Evolutionary conservation across 92 coral and sea anemone genomes (phyloP), one percentile per base, ranked within the genome.

Genomic region (Epizoanthus fatuus): DNA sequence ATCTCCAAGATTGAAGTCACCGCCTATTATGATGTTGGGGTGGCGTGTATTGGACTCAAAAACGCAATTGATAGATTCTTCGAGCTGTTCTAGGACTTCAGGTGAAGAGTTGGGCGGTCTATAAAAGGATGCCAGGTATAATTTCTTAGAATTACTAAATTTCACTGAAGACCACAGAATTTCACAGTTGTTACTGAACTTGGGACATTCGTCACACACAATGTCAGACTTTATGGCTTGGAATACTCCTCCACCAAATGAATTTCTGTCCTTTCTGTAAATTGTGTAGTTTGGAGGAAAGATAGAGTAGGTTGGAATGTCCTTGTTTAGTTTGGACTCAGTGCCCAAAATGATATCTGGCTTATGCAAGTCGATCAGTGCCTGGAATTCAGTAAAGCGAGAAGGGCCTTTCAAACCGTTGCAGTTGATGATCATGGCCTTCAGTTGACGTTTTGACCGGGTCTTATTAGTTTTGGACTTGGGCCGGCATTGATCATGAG

Each of bases 1-100:
- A 74, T 90, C 93, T 1, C 90, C 83, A 56, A 90, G 83, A 63
- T 90, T 86, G 35, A 86, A 90, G 57, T 90, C 90, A 12, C 88
- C 88, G 16, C 59, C 85, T 51, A 64, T 49, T 35, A 86, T 83
- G 70, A 86, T 86, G 42, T 77, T 80, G 3, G 86, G 91, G 82
- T 81, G 91, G 58, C 75, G 69, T 15, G 60, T 52, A 17, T 63
- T 68, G 49, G 81, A 69, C 75, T 69, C 70, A n/a, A 65, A 64
- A 13, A 54, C 85, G 80, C 59, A 56, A 25, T 78, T 76, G 7
- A 86, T 10, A 67, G 78, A 85, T 53, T 85, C 84, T 49, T 57
- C 47, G 13, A 86, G n/a, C 79, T 86, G 84, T 19, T 86, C 85
- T 75, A 86, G 64, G n/a, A 22, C 68, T 15, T 86, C 89, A 35